Evolutionary conservation across 2,113 vertebrate genomes (phyloP).

Genomic region (Tachysurus vachellii): DNA sequence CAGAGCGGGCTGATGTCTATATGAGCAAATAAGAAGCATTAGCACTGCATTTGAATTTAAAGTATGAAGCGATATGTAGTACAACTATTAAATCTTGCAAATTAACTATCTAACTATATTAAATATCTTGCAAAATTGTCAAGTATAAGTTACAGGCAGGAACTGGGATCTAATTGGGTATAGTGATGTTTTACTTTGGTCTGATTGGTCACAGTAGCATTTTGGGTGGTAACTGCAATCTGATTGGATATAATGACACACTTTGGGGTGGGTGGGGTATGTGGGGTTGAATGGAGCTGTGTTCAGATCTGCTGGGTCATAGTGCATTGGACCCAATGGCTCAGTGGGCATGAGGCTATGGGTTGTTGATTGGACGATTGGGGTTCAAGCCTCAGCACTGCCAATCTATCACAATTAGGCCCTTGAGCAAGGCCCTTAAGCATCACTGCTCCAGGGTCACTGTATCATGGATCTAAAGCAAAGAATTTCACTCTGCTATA

Average conservation of each 20-base stretch:
- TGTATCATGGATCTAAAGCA: no score
- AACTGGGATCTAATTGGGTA: neutral
- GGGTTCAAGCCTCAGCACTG: no score
- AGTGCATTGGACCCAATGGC: neutral
- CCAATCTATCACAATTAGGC: no score
- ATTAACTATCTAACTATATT: no score
- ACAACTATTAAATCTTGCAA: neutral
- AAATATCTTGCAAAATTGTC: neutral
- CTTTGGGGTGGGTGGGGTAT: neutral
- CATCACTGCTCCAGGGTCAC: no score
- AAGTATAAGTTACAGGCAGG: neutral
- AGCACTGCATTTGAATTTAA: neutral
- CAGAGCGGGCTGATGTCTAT: conserved; percentile 76
- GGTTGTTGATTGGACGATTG: no score
- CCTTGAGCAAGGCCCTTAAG: no score
- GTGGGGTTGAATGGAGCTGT: neutral
- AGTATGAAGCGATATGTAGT: neutral
- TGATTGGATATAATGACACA: neutral
- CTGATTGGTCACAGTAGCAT: neutral
- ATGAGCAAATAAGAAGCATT: neutral
- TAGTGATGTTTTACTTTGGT: neutral
- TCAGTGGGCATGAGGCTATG: no score
- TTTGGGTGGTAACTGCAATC: neutral
- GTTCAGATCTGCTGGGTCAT: neutral
- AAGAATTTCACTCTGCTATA: no score